Percentiles rank a stretch among this genome's conserved stretches.
phyloP scores from a whole-genome alignment of 1,140 invertebrate genomes.

The Eubasilissa regina region DNA sequence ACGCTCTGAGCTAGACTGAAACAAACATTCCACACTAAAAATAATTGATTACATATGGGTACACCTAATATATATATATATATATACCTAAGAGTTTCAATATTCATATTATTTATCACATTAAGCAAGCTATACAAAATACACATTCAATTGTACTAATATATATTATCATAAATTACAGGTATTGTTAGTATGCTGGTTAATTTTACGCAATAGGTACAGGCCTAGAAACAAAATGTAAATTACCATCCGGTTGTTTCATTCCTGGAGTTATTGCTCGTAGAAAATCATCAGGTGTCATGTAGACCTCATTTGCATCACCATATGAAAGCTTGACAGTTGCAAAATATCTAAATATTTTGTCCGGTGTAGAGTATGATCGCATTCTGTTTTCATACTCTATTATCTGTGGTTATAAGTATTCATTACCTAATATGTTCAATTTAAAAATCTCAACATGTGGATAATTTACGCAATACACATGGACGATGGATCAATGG shows the following conservation, averaged over 20 bases:
- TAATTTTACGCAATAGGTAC: not conserved
- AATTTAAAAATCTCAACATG: too few relatives aligned
- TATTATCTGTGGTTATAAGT: conserved; percentile 83
- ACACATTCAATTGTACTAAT: too few relatives aligned
- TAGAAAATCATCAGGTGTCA: conserved; percentile 99
- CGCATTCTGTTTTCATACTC: conserved; percentile 98
- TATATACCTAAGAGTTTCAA: too few relatives aligned
- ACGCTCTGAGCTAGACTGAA: too few relatives aligned
- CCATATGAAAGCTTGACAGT: conserved; percentile 88
- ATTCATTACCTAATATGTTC: not conserved
- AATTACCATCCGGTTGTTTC: conserved; percentile 96
- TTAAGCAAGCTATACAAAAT: too few relatives aligned
- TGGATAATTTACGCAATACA: too few relatives aligned
- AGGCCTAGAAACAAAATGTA: conserved; percentile 38
- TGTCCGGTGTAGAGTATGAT: conserved; percentile 97
- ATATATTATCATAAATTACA: too few relatives aligned
- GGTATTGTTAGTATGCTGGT: not conserved
- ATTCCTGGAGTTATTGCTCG: conserved; percentile 96
- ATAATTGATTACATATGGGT: too few relatives aligned
- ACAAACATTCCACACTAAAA: too few relatives aligned
- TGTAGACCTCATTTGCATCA: conserved; percentile 88
- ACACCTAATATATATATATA: too few relatives aligned
- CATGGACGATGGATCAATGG: too few relatives aligned
- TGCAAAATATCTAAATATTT: conserved; percentile 99
- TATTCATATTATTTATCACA: too few relatives aligned